A percentile compares a stretch with the other conserved stretches of the same genome.
Evolutionary conservation across 2,113 vertebrate genomes (phyloP).

Genomic region (Verasper variegatus): DNA sequence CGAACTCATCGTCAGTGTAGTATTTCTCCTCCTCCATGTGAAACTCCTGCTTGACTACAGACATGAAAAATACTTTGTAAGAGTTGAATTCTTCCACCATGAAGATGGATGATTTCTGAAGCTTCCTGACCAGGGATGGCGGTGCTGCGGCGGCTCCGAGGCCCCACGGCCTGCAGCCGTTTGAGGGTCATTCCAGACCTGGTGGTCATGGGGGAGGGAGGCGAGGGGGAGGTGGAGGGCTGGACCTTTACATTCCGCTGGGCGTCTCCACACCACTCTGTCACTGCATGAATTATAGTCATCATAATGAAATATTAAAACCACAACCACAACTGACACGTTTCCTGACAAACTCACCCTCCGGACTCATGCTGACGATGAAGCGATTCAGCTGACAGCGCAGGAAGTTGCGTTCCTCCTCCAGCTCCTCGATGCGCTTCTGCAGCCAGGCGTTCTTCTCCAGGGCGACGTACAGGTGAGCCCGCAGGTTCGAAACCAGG

Average conservation of each 20-base stretch:
- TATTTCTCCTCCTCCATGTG: constrained; percentile 79
- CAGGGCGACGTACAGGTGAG: constrained; percentile 89
- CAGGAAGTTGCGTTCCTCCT: constrained; percentile 91
- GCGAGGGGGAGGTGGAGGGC: constrained; percentile 45
- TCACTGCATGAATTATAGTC: background rate
- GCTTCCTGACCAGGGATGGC: constrained; percentile 67
- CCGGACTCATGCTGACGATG: constrained; percentile 84
- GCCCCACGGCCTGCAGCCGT: constrained; percentile 54
- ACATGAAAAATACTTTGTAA: background rate
- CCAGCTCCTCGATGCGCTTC: constrained; percentile 90
- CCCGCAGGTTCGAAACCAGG: constrained; percentile 84
- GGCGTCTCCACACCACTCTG: constrained; percentile 64
- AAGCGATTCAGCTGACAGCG: constrained; percentile 90
- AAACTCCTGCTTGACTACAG: constrained; percentile 75
- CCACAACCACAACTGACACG: too few relatives aligned
- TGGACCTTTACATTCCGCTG: constrained; percentile 74
- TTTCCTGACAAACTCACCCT: constrained; percentile 42
- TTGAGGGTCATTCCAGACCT: constrained; percentile 78
- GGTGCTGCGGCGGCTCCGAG: constrained; percentile 52
- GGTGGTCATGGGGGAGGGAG: constrained; percentile 80
- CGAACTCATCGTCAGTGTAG: constrained; percentile 79
- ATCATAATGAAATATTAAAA: background rate
- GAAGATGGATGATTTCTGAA: background rate
- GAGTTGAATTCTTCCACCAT: background rate
- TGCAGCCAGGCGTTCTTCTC: constrained; percentile 91